Conservation (phyloP, 2,113 vertebrate species). For the Empidonax alnorum region DNA sequence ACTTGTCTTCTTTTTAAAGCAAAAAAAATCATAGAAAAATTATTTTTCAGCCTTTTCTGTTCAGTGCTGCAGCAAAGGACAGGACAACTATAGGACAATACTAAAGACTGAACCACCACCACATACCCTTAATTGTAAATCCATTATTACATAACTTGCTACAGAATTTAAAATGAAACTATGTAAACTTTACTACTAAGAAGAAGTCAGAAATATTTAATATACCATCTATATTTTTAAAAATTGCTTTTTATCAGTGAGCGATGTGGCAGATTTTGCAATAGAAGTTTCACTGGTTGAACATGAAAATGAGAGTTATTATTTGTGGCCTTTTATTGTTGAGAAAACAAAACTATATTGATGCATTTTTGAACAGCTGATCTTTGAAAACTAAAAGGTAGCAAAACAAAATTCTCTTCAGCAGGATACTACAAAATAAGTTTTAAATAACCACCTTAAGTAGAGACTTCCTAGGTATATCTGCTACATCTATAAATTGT, state of each 20-base stretch:
- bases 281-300: neutral
- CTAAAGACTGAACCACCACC: neutral
- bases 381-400: neutral
- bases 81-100: neutral
- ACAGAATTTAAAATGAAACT: constrained; percentile 38
- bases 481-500: neutral
- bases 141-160: constrained; percentile 9
- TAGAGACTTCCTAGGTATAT: neutral
- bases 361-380: neutral
- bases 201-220: constrained; percentile 33
- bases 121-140: neutral
- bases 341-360: neutral
- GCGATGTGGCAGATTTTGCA: neutral
- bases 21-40: neutral
- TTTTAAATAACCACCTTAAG: neutral
- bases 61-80: constrained; percentile 1
- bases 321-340: constrained; percentile 1
- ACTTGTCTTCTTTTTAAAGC: neutral
- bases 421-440: neutral
- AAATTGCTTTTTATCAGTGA: constrained; percentile 7
- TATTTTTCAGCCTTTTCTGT: neutral
- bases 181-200: constrained; percentile 31
- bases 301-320: neutral
- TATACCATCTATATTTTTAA: neutral
- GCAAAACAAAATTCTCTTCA: neutral